Evolutionary conservation across 2,888 invertebrate genomes (phyloP).

Genomic region (Cataglyphis cursor): DNA sequence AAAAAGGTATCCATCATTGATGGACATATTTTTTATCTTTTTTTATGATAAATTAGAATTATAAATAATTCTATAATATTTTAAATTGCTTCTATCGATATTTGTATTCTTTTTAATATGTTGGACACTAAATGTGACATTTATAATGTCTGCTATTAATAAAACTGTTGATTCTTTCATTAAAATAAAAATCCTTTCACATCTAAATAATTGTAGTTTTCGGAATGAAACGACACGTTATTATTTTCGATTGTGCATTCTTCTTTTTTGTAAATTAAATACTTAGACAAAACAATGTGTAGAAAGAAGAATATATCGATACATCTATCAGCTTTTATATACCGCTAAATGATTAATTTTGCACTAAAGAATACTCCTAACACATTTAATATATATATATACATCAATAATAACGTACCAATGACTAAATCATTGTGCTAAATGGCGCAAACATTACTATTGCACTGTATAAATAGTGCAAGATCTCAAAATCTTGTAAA

Average conservation of each 20-base stretch:
- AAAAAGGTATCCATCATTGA: background rate
- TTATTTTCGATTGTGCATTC: conserved; percentile 4
- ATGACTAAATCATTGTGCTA: conserved; percentile 73
- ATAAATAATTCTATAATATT: background rate
- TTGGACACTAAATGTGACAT: background rate
- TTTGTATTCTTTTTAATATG: background rate
- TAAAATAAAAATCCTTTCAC: background rate
- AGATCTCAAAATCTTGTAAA: conserved; percentile 61
- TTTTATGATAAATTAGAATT: background rate
- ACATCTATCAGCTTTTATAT: conserved; percentile 27
- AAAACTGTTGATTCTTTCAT: background rate
- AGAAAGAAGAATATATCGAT: conserved; percentile 9
- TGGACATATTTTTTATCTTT: background rate
- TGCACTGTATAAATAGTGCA: conserved; percentile 52
- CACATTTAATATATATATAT: conserved; percentile 51
- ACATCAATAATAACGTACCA: conserved; percentile 66
- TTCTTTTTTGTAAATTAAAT: background rate
- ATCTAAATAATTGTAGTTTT: background rate
- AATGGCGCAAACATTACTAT: conserved; percentile 55
- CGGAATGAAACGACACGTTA: background rate
- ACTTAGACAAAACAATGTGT: background rate
- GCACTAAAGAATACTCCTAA: conserved; percentile 50
- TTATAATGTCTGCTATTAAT: background rate
- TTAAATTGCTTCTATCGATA: conserved; percentile 4
- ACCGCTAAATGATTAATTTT: conserved; percentile 36